Conservation (phyloP, 2,797 vertebrate genomes). For the Arremon aurantiirostris region DNA sequence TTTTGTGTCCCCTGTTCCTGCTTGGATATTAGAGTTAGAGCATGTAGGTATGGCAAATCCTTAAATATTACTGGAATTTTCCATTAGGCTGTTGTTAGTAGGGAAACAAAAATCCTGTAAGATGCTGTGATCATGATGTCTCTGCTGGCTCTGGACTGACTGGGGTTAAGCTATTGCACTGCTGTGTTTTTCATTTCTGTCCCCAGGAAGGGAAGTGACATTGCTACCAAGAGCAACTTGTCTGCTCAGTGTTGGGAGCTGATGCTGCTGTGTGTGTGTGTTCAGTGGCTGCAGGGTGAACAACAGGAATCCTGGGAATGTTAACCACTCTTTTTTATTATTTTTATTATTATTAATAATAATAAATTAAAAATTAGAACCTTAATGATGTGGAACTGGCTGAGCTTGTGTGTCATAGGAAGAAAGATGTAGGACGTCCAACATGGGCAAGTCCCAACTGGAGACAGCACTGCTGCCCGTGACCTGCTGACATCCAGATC, state of each 20-base stretch:
- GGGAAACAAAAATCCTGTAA: background rate
- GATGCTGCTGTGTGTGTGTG: background rate
- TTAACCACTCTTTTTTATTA: background rate
- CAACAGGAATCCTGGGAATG: background rate
- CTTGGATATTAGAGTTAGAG: background rate
- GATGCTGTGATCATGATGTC: background rate
- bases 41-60: background rate
- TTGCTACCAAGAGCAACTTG: background rate
- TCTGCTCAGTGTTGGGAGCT: background rate
- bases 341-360: background rate
- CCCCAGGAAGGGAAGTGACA: background rate
- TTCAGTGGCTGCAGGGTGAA: background rate
- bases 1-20: background rate
- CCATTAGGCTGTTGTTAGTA: background rate
- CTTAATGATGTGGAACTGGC: background rate
- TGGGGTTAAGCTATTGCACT: background rate
- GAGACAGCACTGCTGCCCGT: background rate
- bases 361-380: background rate
- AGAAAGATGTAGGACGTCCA: background rate
- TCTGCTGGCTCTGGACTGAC: background rate
- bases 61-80: background rate
- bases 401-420: background rate
- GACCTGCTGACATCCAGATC: background rate
- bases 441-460: accelerated
- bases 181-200: background rate